Base-by-base conservation (phyloP, 2,113 vertebrate genomes). In the Lipotes vexillifer region DNA sequence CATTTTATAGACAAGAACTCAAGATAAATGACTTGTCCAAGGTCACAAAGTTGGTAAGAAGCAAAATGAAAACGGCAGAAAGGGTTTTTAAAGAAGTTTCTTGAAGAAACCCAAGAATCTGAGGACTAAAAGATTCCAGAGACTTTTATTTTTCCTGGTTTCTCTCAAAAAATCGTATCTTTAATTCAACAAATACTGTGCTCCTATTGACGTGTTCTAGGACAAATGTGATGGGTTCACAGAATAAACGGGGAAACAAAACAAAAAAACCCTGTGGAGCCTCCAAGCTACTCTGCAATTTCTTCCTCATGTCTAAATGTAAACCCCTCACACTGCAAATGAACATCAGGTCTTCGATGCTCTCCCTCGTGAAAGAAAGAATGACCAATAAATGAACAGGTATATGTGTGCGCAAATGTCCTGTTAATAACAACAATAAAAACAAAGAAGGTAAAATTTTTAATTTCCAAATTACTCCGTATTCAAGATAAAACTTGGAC, bases 401-500 rank as follows among this genome's bases (percentile, higher is more conserved):
- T 55, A 4, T 10, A 3, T 25, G 1, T 59, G 6, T 31, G 55
- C 13, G 66, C 55, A 69, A 91, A 52, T 2, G 2, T 38, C 71
- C 31, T 83, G 14, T 17, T 77, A 69, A 33, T 38, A 77, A 84
- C 15, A 71, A 83, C 14, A 86, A 69, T 12, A 88, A 88, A 77
- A 83, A 46, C 33, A 77, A 77, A 90, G 3, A 3, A 29, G 17
- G 52, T 71, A 61, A 86, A 88, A 21, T 38, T 90, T 55, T 44
- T 71, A 74, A 83, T 88, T 38, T 68, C 69, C 88, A 96, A 88
- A 74, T 63, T 38, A 74, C 33, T 89, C 66, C 55, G 68, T 63
- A 82, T 49, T 90, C 31, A 74, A 95, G 59, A 77, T 20, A 95
- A 97, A 94, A 90, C 52, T 38, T 29, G 36, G 65, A 85, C 55